Evolutionary conservation across 2,113 vertebrate genomes (phyloP).

Genomic region (Sarotherodon lohbergeri): DNA sequence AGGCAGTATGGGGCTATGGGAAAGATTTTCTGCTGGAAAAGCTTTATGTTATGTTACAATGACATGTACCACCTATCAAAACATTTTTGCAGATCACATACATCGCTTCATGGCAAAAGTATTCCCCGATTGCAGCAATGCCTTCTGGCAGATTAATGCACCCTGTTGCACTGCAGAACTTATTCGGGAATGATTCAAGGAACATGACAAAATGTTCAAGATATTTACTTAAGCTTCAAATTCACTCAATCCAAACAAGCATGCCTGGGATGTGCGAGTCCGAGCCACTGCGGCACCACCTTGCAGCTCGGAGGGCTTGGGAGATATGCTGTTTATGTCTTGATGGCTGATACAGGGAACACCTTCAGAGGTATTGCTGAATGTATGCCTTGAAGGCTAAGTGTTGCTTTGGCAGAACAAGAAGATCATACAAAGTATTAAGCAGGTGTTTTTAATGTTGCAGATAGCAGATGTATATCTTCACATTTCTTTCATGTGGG

Average conservation of each 20-base stretch:
- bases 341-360: neutral
- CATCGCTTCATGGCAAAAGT: neutral
- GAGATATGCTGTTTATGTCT: neutral
- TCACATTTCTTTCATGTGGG: neutral
- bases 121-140: neutral
- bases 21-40: neutral
- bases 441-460: neutral
- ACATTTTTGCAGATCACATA: neutral
- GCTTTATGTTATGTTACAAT: neutral
- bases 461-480: neutral
- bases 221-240: neutral
- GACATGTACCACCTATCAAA: neutral
- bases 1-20: neutral
- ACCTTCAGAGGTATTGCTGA: neutral
- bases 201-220: neutral
- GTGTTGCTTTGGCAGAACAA: neutral
- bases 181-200: neutral
- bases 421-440: neutral
- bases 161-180: neutral
- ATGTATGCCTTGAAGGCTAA: neutral
- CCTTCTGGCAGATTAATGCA: neutral
- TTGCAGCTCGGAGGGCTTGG: neutral
- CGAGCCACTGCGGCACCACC: neutral
- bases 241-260: neutral
- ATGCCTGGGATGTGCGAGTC: too few relatives aligned